Conservation (phyloP, 2,113 vertebrate species). For the Boulengeromyrus knoepffleri region DNA sequence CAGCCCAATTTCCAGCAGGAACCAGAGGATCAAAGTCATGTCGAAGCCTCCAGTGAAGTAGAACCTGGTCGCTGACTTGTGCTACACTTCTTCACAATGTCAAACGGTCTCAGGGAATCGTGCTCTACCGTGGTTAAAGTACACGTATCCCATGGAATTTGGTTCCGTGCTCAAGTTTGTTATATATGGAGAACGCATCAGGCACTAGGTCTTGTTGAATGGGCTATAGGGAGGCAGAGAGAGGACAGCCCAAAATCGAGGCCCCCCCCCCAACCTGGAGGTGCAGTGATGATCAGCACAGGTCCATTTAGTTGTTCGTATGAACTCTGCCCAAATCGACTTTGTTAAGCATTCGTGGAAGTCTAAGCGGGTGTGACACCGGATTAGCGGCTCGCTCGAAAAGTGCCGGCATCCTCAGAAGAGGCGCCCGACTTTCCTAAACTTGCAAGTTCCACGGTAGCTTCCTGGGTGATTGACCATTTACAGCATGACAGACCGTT, state of each 20-base stretch:
- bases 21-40: not conserved
- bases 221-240: not conserved
- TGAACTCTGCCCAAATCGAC: not conserved
- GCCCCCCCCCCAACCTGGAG: not conserved
- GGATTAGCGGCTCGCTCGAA: not conserved
- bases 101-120: not conserved
- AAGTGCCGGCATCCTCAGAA: not conserved
- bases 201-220: not conserved
- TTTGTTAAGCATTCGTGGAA: not conserved
- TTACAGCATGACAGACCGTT: not conserved
- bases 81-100: not conserved
- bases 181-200: not conserved
- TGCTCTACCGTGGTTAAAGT: not conserved
- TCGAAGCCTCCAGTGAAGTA: not conserved
- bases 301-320: not conserved
- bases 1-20: not conserved
- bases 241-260: not conserved
- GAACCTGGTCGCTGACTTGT: not conserved
- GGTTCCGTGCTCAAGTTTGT: not conserved
- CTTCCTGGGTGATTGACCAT: not conserved
- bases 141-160: not conserved
- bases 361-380: not conserved
- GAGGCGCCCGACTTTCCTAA: not conserved
- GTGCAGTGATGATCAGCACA: not conserved
- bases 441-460: not conserved